These are phyloP conservation scores for Drosophila pseudoananassae DNA, from an alignment of 1,140 invertebrate genomes.

Conservation along the genomic window DNA sequence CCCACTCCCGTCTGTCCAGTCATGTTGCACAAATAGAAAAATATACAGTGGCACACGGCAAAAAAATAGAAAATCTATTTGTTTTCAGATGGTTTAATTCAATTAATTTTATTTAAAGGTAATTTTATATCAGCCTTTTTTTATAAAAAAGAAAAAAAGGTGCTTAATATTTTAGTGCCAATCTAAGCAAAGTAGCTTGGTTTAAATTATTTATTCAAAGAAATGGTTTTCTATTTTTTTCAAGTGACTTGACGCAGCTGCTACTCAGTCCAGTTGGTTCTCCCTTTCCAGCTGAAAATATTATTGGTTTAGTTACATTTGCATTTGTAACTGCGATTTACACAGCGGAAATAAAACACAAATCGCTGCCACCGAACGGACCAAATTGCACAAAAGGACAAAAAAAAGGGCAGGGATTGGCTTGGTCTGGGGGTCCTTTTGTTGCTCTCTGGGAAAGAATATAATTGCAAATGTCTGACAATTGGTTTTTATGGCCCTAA, in stretches of 20 bases:
- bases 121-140: background rate
- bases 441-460: conserved; percentile 18
- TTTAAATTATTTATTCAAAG: background rate
- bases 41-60: conserved; percentile 16
- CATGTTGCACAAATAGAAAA: conserved; percentile 63
- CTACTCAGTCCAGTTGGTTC: background rate
- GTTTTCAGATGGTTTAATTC: background rate
- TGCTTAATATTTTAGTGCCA: background rate
- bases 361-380: conserved; percentile 41
- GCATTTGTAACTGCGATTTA: conserved; percentile 79
- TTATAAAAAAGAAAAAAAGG: background rate
- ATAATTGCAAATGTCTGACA: conserved; percentile 42
- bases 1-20: background rate
- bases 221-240: background rate
- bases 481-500: conserved; percentile 32
- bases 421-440: conserved; percentile 23
- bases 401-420: conserved; percentile 16
- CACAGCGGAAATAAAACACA: conserved; percentile 72
- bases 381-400: conserved; percentile 26
- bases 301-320: conserved; percentile 82
- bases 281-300: conserved; percentile 47
- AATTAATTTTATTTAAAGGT: background rate
- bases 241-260: conserved; percentile 3
- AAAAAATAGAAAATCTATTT: background rate
- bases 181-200: too few relatives aligned